Conservation (phyloP, 2,888 invertebrate species). For the Tenthredo amoena region DNA sequence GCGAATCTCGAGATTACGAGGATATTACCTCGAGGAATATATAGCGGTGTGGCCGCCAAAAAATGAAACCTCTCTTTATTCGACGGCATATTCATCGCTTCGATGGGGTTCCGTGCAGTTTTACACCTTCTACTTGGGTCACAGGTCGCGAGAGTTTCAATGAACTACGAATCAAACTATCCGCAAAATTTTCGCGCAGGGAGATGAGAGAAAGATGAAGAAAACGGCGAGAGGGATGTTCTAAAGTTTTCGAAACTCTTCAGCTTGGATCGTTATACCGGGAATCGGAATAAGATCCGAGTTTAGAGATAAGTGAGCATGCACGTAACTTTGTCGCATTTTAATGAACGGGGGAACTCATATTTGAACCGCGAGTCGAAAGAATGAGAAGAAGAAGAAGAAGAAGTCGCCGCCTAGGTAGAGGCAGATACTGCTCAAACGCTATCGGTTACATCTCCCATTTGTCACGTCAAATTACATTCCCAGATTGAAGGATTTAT, state of each 20-base stretch:
- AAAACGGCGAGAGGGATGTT: not conserved
- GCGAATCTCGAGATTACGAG: conserved; percentile 53
- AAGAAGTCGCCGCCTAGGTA: conserved; percentile 3
- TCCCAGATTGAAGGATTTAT: conserved; percentile 70
- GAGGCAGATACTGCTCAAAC: conserved; percentile 46
- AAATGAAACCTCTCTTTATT: not conserved
- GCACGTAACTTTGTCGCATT: conserved; percentile 33
- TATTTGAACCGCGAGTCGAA: conserved; percentile 8
- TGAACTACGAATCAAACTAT: not conserved
- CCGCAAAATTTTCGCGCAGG: not conserved
- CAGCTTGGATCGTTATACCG: not conserved
- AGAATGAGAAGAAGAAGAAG: not conserved
- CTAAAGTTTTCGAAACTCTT: not conserved
- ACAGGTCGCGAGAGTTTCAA: no score
- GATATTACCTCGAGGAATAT: conserved; percentile 47
- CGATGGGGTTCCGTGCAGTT: no score
- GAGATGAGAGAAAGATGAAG: not conserved
- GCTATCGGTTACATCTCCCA: conserved; percentile 74
- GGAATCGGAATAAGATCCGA: conserved; percentile 1
- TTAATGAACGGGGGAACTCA: conserved; percentile 48
- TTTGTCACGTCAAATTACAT: conserved; percentile 75
- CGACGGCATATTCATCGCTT: not conserved
- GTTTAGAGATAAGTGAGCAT: not conserved
- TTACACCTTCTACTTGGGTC: no score
- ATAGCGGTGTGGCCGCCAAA: no score